These are phyloP conservation scores for Gasterosteus nipponicus DNA, from an alignment of 2,113 vertebrate genomes.

Conservation along the genomic window DNA sequence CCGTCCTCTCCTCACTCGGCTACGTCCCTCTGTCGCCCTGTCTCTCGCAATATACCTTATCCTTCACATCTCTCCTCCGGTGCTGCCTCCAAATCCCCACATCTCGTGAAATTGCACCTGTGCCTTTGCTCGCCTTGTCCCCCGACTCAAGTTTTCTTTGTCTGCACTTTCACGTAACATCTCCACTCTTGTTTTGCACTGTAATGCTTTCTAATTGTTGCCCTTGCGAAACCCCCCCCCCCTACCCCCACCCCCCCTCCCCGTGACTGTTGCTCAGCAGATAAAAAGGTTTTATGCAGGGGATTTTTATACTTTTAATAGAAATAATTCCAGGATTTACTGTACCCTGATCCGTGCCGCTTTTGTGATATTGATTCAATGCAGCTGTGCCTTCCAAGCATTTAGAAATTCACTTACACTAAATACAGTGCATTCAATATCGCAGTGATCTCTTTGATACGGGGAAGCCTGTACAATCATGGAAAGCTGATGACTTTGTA, in stretches of 20 bases:
- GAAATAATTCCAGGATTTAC: slow-evolving; percentile 79
- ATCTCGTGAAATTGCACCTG: not conserved
- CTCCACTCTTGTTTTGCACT: slow-evolving; percentile 28
- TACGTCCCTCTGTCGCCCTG: slow-evolving; percentile 1
- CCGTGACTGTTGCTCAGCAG: slow-evolving; percentile 56
- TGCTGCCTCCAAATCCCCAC: slow-evolving; percentile 38
- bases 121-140: slow-evolving; percentile 4
- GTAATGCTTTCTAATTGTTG: slow-evolving; percentile 23
- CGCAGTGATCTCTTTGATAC: slow-evolving; percentile 48
- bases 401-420: slow-evolving; percentile 67
- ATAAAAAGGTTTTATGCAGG: slow-evolving; percentile 64
- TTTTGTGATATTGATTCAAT: slow-evolving; percentile 79
- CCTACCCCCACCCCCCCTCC: not conserved
- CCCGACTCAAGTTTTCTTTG: not conserved
- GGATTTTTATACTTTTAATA: slow-evolving; percentile 79
- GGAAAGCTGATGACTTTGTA: slow-evolving; percentile 45
- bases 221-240: not conserved
- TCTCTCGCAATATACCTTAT: slow-evolving; percentile 1
- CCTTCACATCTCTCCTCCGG: slow-evolving; percentile 18
- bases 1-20: slow-evolving; percentile 12
- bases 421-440: slow-evolving; percentile 40
- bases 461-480: slow-evolving; percentile 31
- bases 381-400: slow-evolving; percentile 56
- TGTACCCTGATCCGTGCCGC: slow-evolving; percentile 63
- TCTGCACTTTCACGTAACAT: slow-evolving; percentile 35